Evolutionary conservation across 2,113 vertebrate species (phyloP).

Genomic region (Scatophagus argus): DNA sequence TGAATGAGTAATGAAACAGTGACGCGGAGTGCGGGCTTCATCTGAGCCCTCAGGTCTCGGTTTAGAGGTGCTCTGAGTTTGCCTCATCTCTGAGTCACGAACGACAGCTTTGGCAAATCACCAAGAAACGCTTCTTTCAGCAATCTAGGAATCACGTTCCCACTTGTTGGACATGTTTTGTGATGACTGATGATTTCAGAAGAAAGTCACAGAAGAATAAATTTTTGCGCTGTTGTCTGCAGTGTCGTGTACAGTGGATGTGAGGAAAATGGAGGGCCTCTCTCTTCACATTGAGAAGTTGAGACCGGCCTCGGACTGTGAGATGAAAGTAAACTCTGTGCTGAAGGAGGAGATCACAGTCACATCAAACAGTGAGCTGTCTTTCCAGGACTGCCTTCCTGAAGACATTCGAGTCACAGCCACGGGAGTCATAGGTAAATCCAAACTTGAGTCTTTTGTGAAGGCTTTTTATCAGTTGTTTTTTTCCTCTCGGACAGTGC

Average conservation of each 20-base stretch:
- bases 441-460: not conserved
- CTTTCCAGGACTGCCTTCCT: conserved; percentile 85
- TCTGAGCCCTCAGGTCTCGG: not conserved
- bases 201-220: not conserved
- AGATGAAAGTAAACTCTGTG: conserved; percentile 84
- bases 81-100: conserved; percentile 57
- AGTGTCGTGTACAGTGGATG: conserved; percentile 78
- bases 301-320: conserved; percentile 72
- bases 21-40: conserved; percentile 6
- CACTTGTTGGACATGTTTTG: not conserved
- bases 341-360: conserved; percentile 79
- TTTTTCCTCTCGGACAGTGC: not conserved
- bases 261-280: conserved; percentile 71
- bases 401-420: conserved; percentile 81
- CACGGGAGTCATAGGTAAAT: conserved; percentile 85
- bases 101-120: not conserved
- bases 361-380: conserved; percentile 72
- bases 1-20: conserved; percentile 2
- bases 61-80: conserved; percentile 36
- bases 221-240: not conserved
- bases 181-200: not conserved
- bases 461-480: no score
- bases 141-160: not conserved
- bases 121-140: not conserved
- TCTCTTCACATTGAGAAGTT: conserved; percentile 80